Percentiles rank a stretch among this genome's conserved stretches.
Conservation (phyloP, 1,140 invertebrate species). For the Plectus sambesii region DNA sequence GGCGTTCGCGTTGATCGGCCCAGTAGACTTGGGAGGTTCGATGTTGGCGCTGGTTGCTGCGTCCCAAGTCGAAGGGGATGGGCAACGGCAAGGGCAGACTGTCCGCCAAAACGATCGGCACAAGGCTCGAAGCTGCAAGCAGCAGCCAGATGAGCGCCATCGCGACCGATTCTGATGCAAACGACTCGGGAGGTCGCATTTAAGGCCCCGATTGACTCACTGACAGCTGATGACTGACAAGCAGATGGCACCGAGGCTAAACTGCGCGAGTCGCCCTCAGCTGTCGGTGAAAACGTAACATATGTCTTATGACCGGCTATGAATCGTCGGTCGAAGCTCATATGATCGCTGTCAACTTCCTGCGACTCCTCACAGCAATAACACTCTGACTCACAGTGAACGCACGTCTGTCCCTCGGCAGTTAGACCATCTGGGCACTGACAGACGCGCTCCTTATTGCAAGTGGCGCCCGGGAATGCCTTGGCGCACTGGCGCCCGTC, state of each 20-base stretch:
- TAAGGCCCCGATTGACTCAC: no score
- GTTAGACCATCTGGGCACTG: constrained; percentile 22
- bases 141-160: constrained; percentile 17
- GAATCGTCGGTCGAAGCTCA: no score
- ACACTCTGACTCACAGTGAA: neutral
- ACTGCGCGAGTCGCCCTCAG: constrained; percentile 3
- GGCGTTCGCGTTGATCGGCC: neutral
- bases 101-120: neutral
- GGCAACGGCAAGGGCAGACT: neutral
- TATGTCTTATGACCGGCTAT: neutral
- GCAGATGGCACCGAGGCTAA: constrained; percentile 8
- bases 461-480: constrained; percentile 30
- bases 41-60: constrained; percentile 6
- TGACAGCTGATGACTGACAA: constrained; percentile 10
- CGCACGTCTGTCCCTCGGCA: constrained; percentile 22
- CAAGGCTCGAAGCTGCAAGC: neutral
- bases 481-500: constrained; percentile 29
- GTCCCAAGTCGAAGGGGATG: neutral
- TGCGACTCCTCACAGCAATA: no score
- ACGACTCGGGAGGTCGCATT: no score
- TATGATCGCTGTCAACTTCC: no score
- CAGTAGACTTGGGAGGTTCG: constrained; percentile 4
- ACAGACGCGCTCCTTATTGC: constrained; percentile 19
- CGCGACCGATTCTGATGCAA: constrained; percentile 1
- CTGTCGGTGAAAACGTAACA: constrained; percentile 9